phyloP scores from a whole-genome alignment of 2,888 invertebrate species.

The Drosophila kanekoi region DNA sequence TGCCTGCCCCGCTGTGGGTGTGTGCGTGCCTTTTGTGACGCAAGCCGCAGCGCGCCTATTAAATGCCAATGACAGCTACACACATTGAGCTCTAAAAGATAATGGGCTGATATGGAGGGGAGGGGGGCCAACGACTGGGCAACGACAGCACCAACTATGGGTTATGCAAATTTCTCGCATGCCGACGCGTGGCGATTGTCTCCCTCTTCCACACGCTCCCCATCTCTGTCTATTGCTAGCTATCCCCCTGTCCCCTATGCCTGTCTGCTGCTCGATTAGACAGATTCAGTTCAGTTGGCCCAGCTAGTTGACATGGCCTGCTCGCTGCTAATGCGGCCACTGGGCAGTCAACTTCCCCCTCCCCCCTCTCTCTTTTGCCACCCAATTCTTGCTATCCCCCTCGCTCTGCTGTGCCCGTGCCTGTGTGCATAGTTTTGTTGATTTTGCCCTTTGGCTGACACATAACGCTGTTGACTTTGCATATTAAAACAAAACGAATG shows the following conservation, averaged over 20 bases:
- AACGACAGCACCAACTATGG: conserved; percentile 7
- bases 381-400: background rate
- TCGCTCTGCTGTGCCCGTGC: background rate
- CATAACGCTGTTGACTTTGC: conserved; percentile 77
- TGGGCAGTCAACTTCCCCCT: conserved; percentile 37
- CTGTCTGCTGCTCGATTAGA: conserved; percentile 54
- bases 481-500: conserved; percentile 79
- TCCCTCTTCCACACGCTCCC: background rate
- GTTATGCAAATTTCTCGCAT: conserved; percentile 50
- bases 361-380: too few relatives aligned
- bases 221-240: background rate
- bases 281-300: conserved; percentile 57
- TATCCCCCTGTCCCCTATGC: background rate
- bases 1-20: conserved; percentile 1
- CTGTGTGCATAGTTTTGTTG: conserved; percentile 65
- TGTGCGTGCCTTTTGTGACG: conserved; percentile 23
- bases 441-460: conserved; percentile 77
- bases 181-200: conserved; percentile 7
- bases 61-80: conserved; percentile 64
- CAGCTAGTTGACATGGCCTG: conserved; percentile 63
- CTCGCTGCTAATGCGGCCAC: conserved; percentile 63
- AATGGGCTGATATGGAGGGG: conserved; percentile 15
- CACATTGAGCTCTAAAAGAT: conserved; percentile 35
- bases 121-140: too few relatives aligned
- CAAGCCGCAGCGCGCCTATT: conserved; percentile 53